Evolutionary conservation across 2,113 vertebrate species (phyloP).

Genomic region (Alligator sinensis): DNA sequence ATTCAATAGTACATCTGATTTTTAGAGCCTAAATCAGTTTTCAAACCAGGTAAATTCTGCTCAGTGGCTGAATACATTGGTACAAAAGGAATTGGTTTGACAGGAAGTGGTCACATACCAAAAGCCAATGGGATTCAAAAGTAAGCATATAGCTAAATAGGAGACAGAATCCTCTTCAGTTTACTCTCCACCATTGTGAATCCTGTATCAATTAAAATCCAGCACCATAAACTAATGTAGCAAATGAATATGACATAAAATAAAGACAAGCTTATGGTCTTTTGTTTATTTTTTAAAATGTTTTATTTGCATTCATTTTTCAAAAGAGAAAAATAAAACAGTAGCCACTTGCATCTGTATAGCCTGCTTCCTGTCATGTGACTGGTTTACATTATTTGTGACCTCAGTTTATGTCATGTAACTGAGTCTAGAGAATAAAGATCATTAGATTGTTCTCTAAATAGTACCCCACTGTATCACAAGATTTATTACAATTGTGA

Average conservation of each 20-base stretch:
- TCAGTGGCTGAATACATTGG: background rate
- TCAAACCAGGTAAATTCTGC: background rate
- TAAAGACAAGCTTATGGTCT: background rate
- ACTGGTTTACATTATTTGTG: background rate
- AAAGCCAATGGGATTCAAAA: background rate
- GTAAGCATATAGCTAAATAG: background rate
- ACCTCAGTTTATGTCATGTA: background rate
- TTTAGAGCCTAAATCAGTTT: background rate
- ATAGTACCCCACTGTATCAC: accelerated
- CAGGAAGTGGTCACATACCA: background rate
- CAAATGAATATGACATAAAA: background rate
- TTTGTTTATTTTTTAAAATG: accelerated
- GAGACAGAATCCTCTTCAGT: background rate
- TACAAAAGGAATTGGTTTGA: background rate
- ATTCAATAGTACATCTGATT: background rate
- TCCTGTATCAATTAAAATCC: too few species aligned
- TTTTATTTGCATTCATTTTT: background rate
- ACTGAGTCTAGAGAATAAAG: background rate
- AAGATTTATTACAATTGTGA: accelerated
- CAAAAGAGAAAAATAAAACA: background rate
- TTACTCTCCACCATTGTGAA: too few species aligned
- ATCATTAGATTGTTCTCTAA: background rate
- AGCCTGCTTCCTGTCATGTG: background rate
- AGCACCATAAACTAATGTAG: background rate
- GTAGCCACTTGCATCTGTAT: background rate